phyloP scores from a whole-genome alignment of 1,140 invertebrate genomes.

The Pomacea maculata region DNA sequence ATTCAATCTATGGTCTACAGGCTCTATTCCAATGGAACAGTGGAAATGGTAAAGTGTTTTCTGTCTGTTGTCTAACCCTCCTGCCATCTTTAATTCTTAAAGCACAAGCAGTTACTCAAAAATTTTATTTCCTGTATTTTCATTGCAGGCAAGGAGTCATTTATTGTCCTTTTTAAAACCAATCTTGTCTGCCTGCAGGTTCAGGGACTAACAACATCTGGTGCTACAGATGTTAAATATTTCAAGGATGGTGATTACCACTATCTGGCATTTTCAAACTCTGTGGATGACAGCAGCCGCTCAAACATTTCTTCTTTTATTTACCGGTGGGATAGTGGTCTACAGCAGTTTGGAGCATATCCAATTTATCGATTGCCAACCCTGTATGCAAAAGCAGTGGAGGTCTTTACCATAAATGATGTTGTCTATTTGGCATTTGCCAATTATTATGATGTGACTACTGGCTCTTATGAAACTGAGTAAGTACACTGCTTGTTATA shows the following conservation, averaged over 20 bases:
- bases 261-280: slow-evolving; percentile 53
- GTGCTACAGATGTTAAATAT: slow-evolving; percentile 49
- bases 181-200: slow-evolving; percentile 29
- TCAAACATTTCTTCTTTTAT: slow-evolving; percentile 46
- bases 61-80: neutral
- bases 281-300: slow-evolving; percentile 48
- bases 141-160: too few species aligned
- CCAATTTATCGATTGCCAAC: slow-evolving; percentile 46
- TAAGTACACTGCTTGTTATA: slow-evolving; percentile 20
- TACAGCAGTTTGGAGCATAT: slow-evolving; percentile 37
- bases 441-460: slow-evolving; percentile 50
- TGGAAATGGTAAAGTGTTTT: slow-evolving; percentile 46
- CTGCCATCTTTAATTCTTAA: neutral
- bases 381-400: slow-evolving; percentile 45
- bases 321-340: slow-evolving; percentile 47
- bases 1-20: slow-evolving; percentile 50
- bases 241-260: slow-evolving; percentile 37
- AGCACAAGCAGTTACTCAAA: neutral
- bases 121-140: too few species aligned
- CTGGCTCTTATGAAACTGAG: slow-evolving; percentile 43
- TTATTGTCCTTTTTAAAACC: too few species aligned
- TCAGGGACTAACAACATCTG: slow-evolving; percentile 53
- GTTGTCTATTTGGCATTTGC: slow-evolving; percentile 53
- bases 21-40: slow-evolving; percentile 38
- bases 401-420: slow-evolving; percentile 42